Evolutionary conservation across 2,797 vertebrate species (phyloP), one percentile per base, ranked within the genome.

Genomic region (Echiichthys vipera): DNA sequence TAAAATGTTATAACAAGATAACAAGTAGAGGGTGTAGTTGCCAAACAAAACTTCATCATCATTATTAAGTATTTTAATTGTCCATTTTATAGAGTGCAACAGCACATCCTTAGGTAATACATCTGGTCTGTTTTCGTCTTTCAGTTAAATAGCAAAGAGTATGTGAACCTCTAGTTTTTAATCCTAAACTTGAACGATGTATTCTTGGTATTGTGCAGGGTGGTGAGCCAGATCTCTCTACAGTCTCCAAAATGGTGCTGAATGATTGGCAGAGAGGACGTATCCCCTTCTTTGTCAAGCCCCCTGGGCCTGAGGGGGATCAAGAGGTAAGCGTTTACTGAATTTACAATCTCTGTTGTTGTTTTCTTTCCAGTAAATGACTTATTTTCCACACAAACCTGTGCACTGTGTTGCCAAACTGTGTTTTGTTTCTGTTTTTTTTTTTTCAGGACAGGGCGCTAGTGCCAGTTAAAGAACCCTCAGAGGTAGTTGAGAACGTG

Each of bases 241-340:
- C 97, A 0, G 97, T 99, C 78, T 96, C 97, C 77, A 99, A 99
- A 90, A 99, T 99, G 97, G 97, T 99, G 84, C 93, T 99, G 71
- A 99, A 99, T 32, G 98, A 99, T 82, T 99, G 98, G 98, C 98
- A 99, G 92, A 93, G 98, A 54, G 98, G 98, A 72, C 96, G 98
- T 5, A 99, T 99, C 74, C 98, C 98, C 0, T 99, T 98, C 91
- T 99, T 99, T 65, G 96, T 99, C 50, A 99, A 98, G 85, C 98
- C 98, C 0, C 98, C 97, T 0, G 96, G 94, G 53, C 84, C 92
- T 32, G 96, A 97, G 20, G 75, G 84, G 0, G 89, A 94, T 4
- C 80, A 68, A 0, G 94, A 95, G 95, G 97, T 98, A 82, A 85
- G 88, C 74, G 6, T 7, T 68, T 13, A 15, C 30, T 15, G 7